Percentiles rank a stretch among this genome's conserved stretches.
These are phyloP conservation scores for Adrianichthys oophorus DNA, from an alignment of 2,797 vertebrate genomes.

Conservation along the genomic window DNA sequence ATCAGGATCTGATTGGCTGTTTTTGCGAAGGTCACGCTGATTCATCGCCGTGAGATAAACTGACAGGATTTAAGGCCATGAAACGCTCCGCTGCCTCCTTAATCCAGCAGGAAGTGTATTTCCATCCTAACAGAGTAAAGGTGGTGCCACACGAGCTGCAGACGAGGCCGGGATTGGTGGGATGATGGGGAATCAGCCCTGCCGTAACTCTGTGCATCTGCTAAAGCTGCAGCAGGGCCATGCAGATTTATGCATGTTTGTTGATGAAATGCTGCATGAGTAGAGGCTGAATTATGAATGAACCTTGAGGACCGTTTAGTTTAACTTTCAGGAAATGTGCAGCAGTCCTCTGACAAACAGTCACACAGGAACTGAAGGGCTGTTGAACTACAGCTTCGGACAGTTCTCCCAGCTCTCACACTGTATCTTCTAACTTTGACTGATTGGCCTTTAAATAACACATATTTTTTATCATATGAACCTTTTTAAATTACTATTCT, in stretches of 20 bases:
- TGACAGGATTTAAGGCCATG: conserved; percentile 33
- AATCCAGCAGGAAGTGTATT: conserved; percentile 42
- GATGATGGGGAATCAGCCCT: neutral
- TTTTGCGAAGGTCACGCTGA: conserved; percentile 10
- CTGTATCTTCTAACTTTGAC: too few relatives aligned
- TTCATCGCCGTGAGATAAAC: conserved; percentile 32
- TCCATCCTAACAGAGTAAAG: conserved; percentile 23
- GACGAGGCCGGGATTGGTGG: neutral
- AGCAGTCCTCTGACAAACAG: neutral
- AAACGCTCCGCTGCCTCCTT: conserved; percentile 5
- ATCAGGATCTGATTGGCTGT: conserved; percentile 19
- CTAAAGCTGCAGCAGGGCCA: neutral
- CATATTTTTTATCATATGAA: too few relatives aligned
- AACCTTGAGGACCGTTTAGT: neutral
- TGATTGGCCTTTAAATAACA: too few relatives aligned
- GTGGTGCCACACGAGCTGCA: conserved; percentile 3
- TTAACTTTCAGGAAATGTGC: neutral
- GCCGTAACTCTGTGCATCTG: neutral
- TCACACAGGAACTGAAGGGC: neutral
- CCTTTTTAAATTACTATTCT: too few relatives aligned
- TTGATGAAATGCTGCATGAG: neutral
- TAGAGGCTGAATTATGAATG: conserved; percentile 5
- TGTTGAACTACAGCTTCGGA: neutral
- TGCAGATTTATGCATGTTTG: conserved; percentile 9
- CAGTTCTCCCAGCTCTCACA: neutral